A percentile compares a stretch with the other conserved stretches of the same genome.
Conservation (phyloP, 2,113 vertebrate species). For the Thermophis baileyi region DNA sequence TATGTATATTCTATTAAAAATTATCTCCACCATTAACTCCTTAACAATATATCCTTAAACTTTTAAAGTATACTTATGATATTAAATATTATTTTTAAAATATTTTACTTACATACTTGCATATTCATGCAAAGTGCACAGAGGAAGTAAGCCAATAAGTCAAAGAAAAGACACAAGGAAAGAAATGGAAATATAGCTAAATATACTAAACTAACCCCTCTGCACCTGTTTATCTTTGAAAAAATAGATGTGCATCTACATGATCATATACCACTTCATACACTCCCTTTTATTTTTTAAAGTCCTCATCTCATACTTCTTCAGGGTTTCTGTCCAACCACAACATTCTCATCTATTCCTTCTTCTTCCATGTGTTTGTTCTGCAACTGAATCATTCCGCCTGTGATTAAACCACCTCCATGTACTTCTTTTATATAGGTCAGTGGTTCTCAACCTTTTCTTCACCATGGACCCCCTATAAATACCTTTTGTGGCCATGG, state of each 20-base stretch:
- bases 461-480: too few relatives aligned
- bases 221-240: not conserved
- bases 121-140: not conserved
- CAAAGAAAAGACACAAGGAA: not conserved
- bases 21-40: conserved; percentile 49
- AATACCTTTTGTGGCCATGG: too few relatives aligned
- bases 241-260: not conserved
- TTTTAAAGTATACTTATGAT: not conserved
- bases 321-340: not conserved
- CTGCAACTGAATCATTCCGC: not conserved
- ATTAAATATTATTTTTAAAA: not conserved
- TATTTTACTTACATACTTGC: not conserved
- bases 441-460: not conserved
- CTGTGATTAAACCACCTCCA: not conserved
- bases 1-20: not conserved
- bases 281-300: not conserved
- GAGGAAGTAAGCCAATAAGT: not conserved
- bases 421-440: not conserved
- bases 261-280: not conserved
- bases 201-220: not conserved
- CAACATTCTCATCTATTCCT: not conserved
- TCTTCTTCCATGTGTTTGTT: not conserved
- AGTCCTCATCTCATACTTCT: not conserved
- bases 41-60: conserved; percentile 28
- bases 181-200: not conserved